phyloP scores from a whole-genome alignment of 1,140 invertebrate genomes.

The Zaprionus ghesquierei region DNA sequence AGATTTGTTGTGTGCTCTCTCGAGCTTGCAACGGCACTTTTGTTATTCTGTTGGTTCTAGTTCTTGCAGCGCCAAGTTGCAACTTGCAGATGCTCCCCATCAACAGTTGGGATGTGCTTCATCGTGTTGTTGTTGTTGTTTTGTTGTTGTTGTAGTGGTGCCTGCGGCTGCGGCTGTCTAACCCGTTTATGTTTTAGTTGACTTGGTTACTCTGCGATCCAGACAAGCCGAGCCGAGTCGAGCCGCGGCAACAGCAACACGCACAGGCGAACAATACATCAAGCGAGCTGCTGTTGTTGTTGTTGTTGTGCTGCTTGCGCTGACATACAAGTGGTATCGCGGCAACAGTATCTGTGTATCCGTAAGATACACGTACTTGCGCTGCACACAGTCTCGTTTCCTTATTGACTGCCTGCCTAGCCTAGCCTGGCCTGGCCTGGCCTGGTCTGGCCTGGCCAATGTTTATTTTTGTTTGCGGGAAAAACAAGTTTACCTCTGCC shows the following conservation, averaged over 20 bases:
- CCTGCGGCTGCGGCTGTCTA: constrained; percentile 44
- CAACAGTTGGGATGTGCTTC: constrained; percentile 2
- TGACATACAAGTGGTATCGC: constrained; percentile 11
- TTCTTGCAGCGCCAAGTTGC: constrained; percentile 12
- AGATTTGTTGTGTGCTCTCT: constrained; percentile 5
- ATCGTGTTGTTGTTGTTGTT: constrained; percentile 42
- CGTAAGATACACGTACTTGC: constrained; percentile 69
- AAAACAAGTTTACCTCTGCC: constrained; percentile 70
- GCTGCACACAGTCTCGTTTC: constrained; percentile 51
- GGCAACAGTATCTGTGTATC: constrained; percentile 56
- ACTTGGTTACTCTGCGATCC: constrained; percentile 52
- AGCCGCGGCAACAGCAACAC: constrained; percentile 31
- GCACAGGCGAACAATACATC: constrained; percentile 67
- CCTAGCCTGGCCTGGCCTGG: background rate
- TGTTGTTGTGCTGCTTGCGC: background rate
- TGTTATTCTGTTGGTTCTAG: constrained; percentile 6
- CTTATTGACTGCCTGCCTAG: constrained; percentile 57
- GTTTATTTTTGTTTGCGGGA: constrained; percentile 79
- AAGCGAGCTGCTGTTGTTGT: constrained; percentile 44
- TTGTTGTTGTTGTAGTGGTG: constrained; percentile 9
- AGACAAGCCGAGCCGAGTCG: background rate
- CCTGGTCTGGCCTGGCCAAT: constrained; percentile 48
- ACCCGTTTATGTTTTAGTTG: constrained; percentile 74
- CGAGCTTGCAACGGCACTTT: background rate
- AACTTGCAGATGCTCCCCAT: constrained; percentile 18